A percentile compares a stretch with the other conserved stretches of the same genome.
phyloP scores from a whole-genome alignment of 2,113 vertebrate genomes.

The Synodontis membranacea region DNA sequence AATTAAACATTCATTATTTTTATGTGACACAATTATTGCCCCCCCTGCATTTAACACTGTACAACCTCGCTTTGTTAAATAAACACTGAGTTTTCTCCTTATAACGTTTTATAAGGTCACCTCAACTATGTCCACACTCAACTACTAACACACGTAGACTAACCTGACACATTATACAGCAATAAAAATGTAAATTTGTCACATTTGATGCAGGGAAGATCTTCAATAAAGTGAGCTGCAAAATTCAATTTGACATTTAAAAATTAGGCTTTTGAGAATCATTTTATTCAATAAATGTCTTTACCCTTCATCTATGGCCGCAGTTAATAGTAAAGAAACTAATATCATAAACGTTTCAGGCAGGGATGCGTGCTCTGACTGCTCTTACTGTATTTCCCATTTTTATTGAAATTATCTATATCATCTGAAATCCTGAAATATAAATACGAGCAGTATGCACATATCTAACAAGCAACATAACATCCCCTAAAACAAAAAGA shows the following conservation, averaged over 20 bases:
- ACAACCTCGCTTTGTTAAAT: too few species aligned
- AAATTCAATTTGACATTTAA: not conserved
- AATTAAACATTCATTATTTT: too few species aligned
- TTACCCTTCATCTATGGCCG: not conserved
- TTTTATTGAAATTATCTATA: not conserved
- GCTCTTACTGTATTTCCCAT: not conserved
- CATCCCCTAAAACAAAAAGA: not conserved
- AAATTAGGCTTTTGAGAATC: not conserved
- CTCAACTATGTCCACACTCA: too few species aligned
- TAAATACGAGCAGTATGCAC: not conserved
- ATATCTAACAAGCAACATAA: not conserved
- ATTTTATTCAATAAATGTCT: not conserved
- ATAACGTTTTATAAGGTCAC: too few species aligned
- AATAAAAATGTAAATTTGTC: not conserved
- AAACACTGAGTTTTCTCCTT: too few species aligned
- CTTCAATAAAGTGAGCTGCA: not conserved
- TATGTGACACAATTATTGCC: too few species aligned
- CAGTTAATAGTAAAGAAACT: not conserved
- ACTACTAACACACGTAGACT: not conserved
- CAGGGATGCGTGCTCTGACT: not conserved
- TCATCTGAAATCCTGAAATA: too few species aligned
- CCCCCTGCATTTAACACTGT: too few species aligned
- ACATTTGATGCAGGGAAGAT: not conserved
- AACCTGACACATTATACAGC: not conserved
- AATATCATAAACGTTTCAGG: not conserved